phyloP scores from a whole-genome alignment of 2,797 vertebrate species.

The Characodon lateralis region DNA sequence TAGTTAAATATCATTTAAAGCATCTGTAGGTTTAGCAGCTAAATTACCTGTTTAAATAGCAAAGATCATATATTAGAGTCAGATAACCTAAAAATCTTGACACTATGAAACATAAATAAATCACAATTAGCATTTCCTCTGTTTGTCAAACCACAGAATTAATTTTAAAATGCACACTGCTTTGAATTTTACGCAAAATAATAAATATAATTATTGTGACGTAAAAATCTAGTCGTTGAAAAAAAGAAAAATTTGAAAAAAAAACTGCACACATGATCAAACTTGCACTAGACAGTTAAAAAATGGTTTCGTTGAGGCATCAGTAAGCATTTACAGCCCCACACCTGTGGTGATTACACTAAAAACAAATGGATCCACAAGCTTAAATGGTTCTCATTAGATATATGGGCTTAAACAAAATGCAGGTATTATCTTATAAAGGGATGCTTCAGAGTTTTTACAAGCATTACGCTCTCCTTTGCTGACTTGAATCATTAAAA shows the following conservation, averaged over 20 bases:
- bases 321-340: background rate
- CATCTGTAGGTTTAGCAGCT: background rate
- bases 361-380: background rate
- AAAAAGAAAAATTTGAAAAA: background rate
- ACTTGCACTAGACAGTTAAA: background rate
- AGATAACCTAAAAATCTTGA: background rate
- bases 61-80: background rate
- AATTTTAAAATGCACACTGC: background rate
- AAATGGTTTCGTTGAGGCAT: background rate
- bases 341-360: background rate
- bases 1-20: background rate
- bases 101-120: background rate
- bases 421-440: background rate
- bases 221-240: background rate
- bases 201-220: background rate
- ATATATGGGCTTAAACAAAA: slow-evolving; percentile 2
- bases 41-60: background rate
- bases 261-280: background rate
- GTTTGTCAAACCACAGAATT: background rate
- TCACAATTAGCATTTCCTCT: background rate
- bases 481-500: background rate
- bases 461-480: background rate
- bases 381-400: background rate
- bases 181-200: background rate
- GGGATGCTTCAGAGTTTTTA: background rate